Evolutionary conservation across 2,113 vertebrate species (phyloP).

Genomic region (Corydoras sp.): DNA sequence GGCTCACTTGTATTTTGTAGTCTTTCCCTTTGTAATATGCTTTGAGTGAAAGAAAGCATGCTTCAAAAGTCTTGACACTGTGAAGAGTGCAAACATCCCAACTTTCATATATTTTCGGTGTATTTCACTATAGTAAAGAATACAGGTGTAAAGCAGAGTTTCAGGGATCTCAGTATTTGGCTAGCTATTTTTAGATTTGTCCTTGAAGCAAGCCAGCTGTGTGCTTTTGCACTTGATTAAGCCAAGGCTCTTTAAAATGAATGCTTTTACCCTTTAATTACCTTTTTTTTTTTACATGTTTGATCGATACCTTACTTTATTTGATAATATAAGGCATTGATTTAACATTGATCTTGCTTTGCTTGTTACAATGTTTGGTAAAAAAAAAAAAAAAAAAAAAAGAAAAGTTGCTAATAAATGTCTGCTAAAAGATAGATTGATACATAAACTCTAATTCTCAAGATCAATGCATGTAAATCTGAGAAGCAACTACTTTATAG

Average conservation of each 20-base stretch:
- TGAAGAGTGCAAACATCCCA: neutral
- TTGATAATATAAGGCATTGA: too few species aligned
- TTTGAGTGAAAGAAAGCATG: neutral
- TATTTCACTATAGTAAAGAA: constrained; percentile 16
- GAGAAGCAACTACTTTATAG: neutral
- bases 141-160: constrained; percentile 34
- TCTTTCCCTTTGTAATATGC: neutral
- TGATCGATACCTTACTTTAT: too few species aligned
- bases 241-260: constrained; percentile 10
- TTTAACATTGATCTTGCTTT: too few species aligned
- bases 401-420: too few species aligned
- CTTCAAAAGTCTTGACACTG: neutral
- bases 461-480: constrained; percentile 24
- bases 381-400: too few species aligned
- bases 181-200: constrained; percentile 41
- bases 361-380: too few species aligned
- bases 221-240: constrained; percentile 16
- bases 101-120: neutral
- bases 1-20: too few species aligned
- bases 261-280: neutral
- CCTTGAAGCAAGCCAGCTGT: constrained; percentile 41
- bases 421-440: too few species aligned
- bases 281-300: neutral
- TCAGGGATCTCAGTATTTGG: constrained; percentile 31
- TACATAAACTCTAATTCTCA: constrained; percentile 16